phyloP scores from a whole-genome alignment of 2,888 invertebrate genomes.

The Synergus japonicus region DNA sequence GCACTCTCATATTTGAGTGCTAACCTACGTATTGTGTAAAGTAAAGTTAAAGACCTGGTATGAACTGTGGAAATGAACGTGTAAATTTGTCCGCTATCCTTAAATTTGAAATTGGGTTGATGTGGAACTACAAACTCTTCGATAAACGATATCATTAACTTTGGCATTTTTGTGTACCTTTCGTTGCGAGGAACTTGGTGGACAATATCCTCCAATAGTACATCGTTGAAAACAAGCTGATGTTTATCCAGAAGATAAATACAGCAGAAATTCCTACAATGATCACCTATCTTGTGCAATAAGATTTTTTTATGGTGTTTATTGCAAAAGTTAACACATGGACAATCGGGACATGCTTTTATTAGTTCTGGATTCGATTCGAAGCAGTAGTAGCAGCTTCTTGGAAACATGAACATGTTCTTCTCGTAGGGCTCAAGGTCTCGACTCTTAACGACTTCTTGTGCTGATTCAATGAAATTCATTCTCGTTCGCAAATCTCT shows the following conservation, averaged over 20 bases:
- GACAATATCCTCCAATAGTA: background rate
- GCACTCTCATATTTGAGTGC: too few species aligned
- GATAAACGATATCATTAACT: background rate
- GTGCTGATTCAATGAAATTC: background rate
- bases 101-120: constrained; percentile 14
- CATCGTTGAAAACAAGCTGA: background rate
- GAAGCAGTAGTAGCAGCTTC: constrained; percentile 63
- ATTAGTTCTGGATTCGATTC: constrained; percentile 53
- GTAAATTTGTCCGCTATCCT: background rate
- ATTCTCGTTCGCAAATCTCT: background rate
- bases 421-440: constrained; percentile 57
- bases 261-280: too few species aligned
- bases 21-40: constrained; percentile 53
- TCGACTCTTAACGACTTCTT: constrained; percentile 52
- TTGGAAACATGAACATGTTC: constrained; percentile 65
- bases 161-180: background rate
- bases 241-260: background rate
- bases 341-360: constrained; percentile 56
- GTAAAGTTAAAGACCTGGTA: constrained; percentile 61
- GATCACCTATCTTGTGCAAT: too few species aligned
- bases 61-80: constrained; percentile 47
- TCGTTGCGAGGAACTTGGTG: background rate
- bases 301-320: background rate
- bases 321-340: constrained; percentile 5
- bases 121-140: background rate